Base-by-base conservation (phyloP, 2,888 invertebrate genomes). In the Epiperipatus broadwayi region DNA sequence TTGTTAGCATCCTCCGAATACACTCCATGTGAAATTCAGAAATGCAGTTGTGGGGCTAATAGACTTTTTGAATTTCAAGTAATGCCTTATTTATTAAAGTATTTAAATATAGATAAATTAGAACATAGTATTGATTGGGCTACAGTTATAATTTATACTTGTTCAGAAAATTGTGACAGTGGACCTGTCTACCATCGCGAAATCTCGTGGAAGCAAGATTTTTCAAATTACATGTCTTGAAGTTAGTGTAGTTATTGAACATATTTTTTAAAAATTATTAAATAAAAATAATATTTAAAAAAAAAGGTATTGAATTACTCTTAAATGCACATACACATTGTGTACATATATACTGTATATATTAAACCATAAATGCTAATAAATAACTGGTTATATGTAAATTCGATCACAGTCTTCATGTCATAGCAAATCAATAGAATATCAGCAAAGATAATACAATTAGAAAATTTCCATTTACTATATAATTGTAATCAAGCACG, bases 51-150 rank as follows among this genome's bases (percentile, higher is more conserved):
- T 59, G 70, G 72, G 34, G 67, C 69, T 2, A 64, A 69, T 36
- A 70, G 91, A 46, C 71, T 73, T 47, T 93, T 84, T 66, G 93
- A 95, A 64, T 89, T 85, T 60, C 84, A 84, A 67, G 71, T 78
- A 53, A 75, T 83, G 75, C 81, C 83, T 1, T 81, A 83, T 56
- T 60, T 80, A 42, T 56, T 84, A 16, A 72, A 73, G 51, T 68
- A 70, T 49, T 64, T 81, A 18, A 65, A 72, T 44, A 67, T 76
- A 44, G 72, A 76, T 25, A 58, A 65, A 44, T 56, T 67, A 32
- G 50, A 48, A 2, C 65, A 68, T 42, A 66, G 66, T 50, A 63
- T 91, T 34, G 93, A 95, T 60, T 93, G 87, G 84, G 93, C 91
- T 16, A 72, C 80, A 14, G 57, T 95, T 36, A 70, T 71, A 33